Conservation (phyloP, 2,888 invertebrate genomes). For the Lottia gigantea region DNA sequence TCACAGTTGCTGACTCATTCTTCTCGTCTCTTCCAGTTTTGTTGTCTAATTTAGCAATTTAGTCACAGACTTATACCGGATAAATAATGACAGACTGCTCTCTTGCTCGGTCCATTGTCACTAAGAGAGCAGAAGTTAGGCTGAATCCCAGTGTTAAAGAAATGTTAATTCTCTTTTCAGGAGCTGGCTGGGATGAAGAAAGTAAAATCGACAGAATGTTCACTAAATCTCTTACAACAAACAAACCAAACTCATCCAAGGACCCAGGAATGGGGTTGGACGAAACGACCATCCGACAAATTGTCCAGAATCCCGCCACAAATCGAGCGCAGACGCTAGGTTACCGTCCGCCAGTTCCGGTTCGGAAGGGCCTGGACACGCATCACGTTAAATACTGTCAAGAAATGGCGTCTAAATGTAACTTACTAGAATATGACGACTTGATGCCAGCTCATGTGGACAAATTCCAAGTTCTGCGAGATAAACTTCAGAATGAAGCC, state of each 20-base stretch:
- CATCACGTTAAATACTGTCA: conserved; percentile 51
- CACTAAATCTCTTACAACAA: conserved; percentile 25
- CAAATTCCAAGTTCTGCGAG: conserved; percentile 42
- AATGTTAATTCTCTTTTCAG: neutral
- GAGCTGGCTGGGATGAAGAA: conserved; percentile 44
- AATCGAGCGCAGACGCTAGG: neutral
- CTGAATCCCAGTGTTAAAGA: too few species aligned
- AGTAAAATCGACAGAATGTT: conserved; percentile 51
- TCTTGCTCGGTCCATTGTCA: too few species aligned
- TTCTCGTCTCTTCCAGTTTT: too few species aligned
- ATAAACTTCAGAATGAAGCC: conserved; percentile 47
- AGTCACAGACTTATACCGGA: too few species aligned
- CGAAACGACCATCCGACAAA: conserved; percentile 34
- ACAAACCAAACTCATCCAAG: conserved; percentile 33
- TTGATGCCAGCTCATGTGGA: conserved; percentile 48
- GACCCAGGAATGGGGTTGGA: conserved; percentile 40
- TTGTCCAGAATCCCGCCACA: conserved; percentile 20
- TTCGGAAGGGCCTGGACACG: conserved; percentile 46
- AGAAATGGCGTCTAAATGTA: conserved; percentile 41
- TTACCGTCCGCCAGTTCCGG: conserved; percentile 24
- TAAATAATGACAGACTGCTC: too few species aligned
- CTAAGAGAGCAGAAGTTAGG: too few species aligned
- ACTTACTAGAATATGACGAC: conserved; percentile 47
- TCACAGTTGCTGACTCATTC: too few species aligned
- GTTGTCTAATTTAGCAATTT: too few species aligned